Evolutionary conservation across 2,888 invertebrate species (phyloP).

Genomic region (Catocala nupta): DNA sequence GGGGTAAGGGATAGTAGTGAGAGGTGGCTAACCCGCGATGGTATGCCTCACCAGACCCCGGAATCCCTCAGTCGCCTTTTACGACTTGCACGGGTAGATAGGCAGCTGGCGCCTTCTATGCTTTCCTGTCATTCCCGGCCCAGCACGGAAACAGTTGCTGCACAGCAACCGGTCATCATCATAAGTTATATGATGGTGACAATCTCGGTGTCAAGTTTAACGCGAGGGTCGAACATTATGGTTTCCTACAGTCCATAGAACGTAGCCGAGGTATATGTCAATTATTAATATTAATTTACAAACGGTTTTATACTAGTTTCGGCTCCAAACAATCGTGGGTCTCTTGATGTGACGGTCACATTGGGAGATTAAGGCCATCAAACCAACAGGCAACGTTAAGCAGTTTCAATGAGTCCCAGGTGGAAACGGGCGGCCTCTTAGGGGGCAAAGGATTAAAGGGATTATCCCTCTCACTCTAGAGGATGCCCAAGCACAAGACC

Average conservation of each 20-base stretch:
- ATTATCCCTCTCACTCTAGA: no score
- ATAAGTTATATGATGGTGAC: background rate
- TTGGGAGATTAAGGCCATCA: no score
- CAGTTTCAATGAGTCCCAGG: no score
- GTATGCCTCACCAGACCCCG: constrained; percentile 17
- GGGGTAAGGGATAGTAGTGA: constrained; percentile 1
- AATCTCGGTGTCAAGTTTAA: background rate
- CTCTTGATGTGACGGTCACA: no score
- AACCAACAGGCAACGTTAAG: no score
- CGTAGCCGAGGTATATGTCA: background rate
- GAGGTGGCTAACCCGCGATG: background rate
- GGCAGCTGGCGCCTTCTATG: constrained; percentile 47
- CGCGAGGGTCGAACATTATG: background rate
- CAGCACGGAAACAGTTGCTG: constrained; percentile 38
- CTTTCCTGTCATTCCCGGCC: constrained; percentile 46
- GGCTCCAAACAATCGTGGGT: no score
- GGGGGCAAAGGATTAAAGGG: no score
- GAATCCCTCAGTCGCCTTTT: constrained; percentile 44
- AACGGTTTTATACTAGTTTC: no score
- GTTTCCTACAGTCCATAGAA: background rate
- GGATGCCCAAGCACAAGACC: no score
- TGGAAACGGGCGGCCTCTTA: no score
- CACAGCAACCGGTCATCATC: no score
- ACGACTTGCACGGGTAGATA: constrained; percentile 47
- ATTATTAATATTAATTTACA: no score